A percentile compares a stretch with the other conserved stretches of the same genome.
phyloP scores from a whole-genome alignment of 2,888 invertebrate genomes.

The Drosophila melanocephala region DNA sequence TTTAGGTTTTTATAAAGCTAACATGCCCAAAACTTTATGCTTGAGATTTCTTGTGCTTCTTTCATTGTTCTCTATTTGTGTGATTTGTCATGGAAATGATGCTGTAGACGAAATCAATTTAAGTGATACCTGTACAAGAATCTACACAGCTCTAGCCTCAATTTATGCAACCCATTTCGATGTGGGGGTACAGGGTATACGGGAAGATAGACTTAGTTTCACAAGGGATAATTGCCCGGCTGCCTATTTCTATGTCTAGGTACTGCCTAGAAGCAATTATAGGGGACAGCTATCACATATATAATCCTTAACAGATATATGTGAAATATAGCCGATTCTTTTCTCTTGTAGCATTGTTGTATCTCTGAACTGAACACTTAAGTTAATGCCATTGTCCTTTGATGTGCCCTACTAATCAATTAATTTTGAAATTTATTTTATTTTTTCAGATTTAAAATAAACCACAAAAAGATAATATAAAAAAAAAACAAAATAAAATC shows the following conservation, averaged over 20 bases:
- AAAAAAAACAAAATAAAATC: conserved; percentile 27
- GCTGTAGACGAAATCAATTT: not conserved
- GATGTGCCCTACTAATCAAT: conserved; percentile 54
- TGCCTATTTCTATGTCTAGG: not conserved
- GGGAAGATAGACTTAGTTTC: not conserved
- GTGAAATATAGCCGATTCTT: conserved; percentile 1
- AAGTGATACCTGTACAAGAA: not conserved
- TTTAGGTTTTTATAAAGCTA: not conserved
- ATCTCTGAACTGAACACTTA: conserved; percentile 45
- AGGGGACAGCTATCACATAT: not conserved
- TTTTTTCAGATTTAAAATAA: conserved; percentile 65
- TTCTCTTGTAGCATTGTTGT: conserved; percentile 39
- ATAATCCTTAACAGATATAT: conserved; percentile 3
- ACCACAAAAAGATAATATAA: conserved; percentile 25
- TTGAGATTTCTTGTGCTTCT: not conserved
- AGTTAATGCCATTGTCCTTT: conserved; percentile 52
- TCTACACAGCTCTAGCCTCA: not conserved
- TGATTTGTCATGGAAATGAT: not conserved
- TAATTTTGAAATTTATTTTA: conserved; percentile 36
- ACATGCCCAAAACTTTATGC: not conserved
- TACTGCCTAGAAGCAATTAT: not conserved
- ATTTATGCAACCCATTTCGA: not conserved
- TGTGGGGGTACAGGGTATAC: not conserved
- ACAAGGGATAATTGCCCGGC: not conserved
- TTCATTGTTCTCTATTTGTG: not conserved